These are phyloP conservation scores for Schizothorax lantsangensis DNA, from an alignment of 2,797 vertebrate species.

Conservation along the genomic window DNA sequence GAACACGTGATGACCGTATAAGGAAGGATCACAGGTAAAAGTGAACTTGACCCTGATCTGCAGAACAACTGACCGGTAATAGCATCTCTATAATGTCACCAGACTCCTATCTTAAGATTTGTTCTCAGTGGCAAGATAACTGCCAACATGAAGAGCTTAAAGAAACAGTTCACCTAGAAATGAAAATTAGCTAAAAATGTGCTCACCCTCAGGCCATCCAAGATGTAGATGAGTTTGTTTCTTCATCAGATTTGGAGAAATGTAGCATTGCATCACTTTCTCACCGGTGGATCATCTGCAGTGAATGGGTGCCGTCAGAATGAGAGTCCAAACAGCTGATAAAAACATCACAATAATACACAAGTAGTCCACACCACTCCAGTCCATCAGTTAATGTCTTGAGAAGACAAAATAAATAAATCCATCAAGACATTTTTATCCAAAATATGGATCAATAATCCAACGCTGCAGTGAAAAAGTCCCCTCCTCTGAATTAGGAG, in stretches of 20 bases:
- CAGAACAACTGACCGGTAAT: background rate
- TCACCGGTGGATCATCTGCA: background rate
- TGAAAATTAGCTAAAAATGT: background rate
- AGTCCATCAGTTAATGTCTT: background rate
- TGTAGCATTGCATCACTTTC: background rate
- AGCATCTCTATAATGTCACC: background rate
- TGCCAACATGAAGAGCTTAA: background rate
- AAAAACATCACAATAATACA: background rate
- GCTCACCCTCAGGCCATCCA: background rate
- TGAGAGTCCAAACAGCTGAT: background rate
- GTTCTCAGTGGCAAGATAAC: background rate
- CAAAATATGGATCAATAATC: background rate
- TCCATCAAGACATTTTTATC: background rate
- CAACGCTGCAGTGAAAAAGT: no score
- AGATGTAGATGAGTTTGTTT: no score
- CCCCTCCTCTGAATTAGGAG: background rate
- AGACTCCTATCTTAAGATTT: background rate
- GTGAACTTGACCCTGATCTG: conserved; percentile 3
- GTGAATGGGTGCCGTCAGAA: background rate
- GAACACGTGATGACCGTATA: background rate
- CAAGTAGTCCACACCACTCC: background rate
- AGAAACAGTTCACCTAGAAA: background rate
- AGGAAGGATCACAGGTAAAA: background rate
- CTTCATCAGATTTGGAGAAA: background rate
- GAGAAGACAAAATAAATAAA: background rate